Percentiles rank a stretch among this genome's conserved stretches.
phyloP scores from a whole-genome alignment of 2,113 vertebrate species.

The Ptilorrhoa leucosticta region DNA sequence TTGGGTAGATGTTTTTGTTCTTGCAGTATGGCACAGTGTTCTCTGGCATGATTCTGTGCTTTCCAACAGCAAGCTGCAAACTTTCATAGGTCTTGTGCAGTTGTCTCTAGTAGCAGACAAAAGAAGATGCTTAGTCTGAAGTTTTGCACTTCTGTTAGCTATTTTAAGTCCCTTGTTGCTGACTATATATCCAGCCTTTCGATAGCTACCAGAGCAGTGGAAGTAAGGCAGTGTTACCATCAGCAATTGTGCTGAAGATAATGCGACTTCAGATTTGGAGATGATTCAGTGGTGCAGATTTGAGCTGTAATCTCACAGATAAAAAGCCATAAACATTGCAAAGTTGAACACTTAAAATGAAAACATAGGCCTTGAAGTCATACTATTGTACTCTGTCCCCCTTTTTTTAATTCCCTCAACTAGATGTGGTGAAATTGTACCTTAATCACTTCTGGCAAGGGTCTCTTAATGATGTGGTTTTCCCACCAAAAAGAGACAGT shows the following conservation, averaged over 20 bases:
- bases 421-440: background rate
- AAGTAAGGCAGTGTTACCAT: background rate
- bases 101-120: background rate
- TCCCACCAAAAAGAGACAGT: background rate
- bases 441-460: background rate
- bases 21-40: background rate
- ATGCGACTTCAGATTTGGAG: background rate
- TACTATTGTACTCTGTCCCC: background rate
- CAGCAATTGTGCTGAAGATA: background rate
- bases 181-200: background rate
- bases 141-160: background rate
- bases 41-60: background rate
- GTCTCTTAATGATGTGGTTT: background rate
- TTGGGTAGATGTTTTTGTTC: background rate
- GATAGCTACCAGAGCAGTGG: background rate
- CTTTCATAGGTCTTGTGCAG: background rate
- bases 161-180: background rate
- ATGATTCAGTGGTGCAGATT: background rate
- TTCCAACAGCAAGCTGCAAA: background rate
- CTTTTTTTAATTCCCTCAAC: background rate
- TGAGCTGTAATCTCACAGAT: background rate
- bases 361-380: background rate
- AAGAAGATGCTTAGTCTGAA: background rate
- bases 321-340: background rate
- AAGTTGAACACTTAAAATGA: background rate